phyloP scores from a whole-genome alignment of 2,888 invertebrate species.

The Blera fallax region DNA sequence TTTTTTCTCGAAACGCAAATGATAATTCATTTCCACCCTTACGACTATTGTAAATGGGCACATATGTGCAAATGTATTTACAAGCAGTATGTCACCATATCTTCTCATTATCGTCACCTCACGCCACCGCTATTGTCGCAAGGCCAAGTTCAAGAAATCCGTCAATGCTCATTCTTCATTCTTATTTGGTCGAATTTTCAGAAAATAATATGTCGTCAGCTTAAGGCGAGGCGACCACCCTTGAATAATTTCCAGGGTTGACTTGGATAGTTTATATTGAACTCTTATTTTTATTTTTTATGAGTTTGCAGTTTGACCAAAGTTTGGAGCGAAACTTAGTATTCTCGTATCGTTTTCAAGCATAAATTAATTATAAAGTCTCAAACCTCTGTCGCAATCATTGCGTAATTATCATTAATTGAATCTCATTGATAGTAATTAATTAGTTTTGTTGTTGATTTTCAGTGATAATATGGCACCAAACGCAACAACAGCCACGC shows the following conservation, averaged over 20 bases:
- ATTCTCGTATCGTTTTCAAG: neutral
- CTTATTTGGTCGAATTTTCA: neutral
- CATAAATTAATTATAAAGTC: neutral
- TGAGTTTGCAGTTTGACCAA: neutral
- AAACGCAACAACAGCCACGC: slow-evolving; percentile 81
- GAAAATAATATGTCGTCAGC: neutral
- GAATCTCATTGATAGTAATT: neutral
- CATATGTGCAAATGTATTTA: neutral
- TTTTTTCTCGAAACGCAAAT: neutral
- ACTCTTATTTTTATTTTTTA: neutral
- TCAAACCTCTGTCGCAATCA: too few relatives aligned
- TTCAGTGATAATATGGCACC: slow-evolving; percentile 76
- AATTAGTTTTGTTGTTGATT: slow-evolving; percentile 20
- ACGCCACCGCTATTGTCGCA: neutral
- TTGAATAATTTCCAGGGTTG: neutral
- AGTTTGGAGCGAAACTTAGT: neutral
- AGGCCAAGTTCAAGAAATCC: slow-evolving; percentile 33
- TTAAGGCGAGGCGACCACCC: neutral
- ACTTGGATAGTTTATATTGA: neutral
- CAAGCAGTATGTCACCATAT: neutral
- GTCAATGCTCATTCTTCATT: neutral
- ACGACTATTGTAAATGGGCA: neutral
- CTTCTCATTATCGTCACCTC: neutral
- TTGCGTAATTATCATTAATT: neutral
- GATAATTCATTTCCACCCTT: neutral